Conservation (phyloP, 2,113 vertebrate genomes). For the Reinhardtius hippoglossoides region DNA sequence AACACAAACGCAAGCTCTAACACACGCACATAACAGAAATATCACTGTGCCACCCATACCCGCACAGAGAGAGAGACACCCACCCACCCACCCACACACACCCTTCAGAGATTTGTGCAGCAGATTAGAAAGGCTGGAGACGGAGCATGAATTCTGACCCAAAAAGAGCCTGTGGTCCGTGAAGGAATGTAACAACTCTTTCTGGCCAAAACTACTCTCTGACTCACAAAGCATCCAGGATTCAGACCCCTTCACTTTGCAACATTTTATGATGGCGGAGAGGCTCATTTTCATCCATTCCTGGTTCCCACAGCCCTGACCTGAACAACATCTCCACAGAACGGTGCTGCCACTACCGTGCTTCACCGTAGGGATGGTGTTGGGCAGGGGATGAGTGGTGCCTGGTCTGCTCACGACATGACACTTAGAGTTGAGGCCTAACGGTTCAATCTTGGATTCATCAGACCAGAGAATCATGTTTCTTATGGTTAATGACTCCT, state of each 20-base stretch:
- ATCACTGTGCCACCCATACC: slow-evolving; percentile 7
- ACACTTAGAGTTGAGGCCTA: too few relatives aligned
- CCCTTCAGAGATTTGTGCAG: slow-evolving; percentile 53
- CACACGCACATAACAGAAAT: slow-evolving; percentile 42
- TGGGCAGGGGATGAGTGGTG: too few relatives aligned
- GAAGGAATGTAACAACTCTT: slow-evolving; percentile 40
- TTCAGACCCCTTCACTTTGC: neutral
- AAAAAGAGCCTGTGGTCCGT: slow-evolving; percentile 61
- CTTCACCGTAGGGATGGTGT: too few relatives aligned
- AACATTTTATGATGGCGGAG: neutral
- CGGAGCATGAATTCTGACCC: slow-evolving; percentile 62
- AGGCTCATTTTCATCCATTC: too few relatives aligned
- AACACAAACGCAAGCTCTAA: slow-evolving; percentile 24
- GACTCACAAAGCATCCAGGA: neutral
- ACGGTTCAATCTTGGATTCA: too few relatives aligned
- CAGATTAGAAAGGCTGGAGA: slow-evolving; percentile 58
- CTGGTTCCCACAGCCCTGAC: too few relatives aligned
- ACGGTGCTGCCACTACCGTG: too few relatives aligned
- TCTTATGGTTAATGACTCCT: too few relatives aligned
- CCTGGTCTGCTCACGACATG: too few relatives aligned
- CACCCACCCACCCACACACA: slow-evolving; percentile 35
- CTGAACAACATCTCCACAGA: too few relatives aligned
- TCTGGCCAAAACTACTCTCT: slow-evolving; percentile 12
- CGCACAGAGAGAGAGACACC: slow-evolving; percentile 27
- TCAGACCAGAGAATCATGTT: too few relatives aligned